Percentiles rank a stretch among this genome's conserved stretches.
Evolutionary conservation across 2,888 invertebrate species (phyloP).

Genomic region (Podabrus alpinus): DNA sequence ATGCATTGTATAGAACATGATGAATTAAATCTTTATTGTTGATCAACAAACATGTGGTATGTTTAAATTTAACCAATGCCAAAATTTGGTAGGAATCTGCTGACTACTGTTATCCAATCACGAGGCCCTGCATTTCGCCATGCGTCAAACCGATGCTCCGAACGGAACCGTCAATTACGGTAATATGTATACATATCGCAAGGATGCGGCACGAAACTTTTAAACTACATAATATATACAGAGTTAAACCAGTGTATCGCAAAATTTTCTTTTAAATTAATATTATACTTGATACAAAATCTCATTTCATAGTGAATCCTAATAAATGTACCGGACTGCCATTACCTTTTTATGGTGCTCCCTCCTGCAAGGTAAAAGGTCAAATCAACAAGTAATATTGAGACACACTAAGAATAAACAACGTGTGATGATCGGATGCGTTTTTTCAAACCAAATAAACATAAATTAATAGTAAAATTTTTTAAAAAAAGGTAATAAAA

Average conservation of each 20-base stretch:
- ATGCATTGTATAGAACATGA: slow-evolving; percentile 4
- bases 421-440: not conserved
- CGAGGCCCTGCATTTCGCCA: not conserved
- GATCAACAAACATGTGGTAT: slow-evolving; percentile 32
- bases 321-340: too few species aligned
- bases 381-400: too few species aligned
- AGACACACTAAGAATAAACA: not conserved
- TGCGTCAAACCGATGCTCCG: slow-evolving; percentile 7
- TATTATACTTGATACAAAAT: not conserved
- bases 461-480: not conserved
- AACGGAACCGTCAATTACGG: slow-evolving; percentile 7
- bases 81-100: slow-evolving; percentile 27
- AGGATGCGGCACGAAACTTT: not conserved
- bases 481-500: not conserved
- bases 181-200: not conserved
- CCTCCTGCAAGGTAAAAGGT: not conserved
- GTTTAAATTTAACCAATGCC: slow-evolving; percentile 34
- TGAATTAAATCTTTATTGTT: slow-evolving; percentile 9
- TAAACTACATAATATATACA: not conserved
- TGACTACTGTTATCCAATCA: slow-evolving; percentile 24
- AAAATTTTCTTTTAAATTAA: not conserved
- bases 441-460: not conserved
- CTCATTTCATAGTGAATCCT: not conserved
- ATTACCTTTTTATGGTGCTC: not conserved
- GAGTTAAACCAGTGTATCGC: not conserved